Percentiles rank a stretch among this genome's conserved stretches.
Conservation (phyloP, 1,140 invertebrate genomes). For the Heliothis subflexa region DNA sequence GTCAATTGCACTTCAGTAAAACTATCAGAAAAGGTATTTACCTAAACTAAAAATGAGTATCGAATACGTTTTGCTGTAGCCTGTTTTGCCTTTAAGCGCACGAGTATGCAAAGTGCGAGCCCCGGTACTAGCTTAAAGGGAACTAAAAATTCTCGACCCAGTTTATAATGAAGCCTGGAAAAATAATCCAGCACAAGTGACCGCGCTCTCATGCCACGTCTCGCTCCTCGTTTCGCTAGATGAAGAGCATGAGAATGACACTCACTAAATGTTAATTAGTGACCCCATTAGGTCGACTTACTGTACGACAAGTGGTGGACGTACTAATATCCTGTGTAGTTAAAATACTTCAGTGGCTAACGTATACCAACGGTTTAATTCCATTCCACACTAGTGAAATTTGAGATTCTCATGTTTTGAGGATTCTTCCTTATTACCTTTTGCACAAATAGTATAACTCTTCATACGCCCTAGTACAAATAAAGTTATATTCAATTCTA, state of each 20-base stretch:
- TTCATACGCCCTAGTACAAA: too few relatives aligned
- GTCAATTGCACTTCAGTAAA: too few relatives aligned
- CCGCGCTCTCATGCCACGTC: constrained; percentile 37
- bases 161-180: constrained; percentile 65
- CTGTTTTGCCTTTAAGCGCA: not conserved
- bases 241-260: constrained; percentile 32
- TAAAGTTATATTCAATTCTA: too few relatives aligned
- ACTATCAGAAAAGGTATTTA: too few relatives aligned
- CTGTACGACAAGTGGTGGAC: constrained; percentile 5
- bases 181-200: constrained; percentile 48
- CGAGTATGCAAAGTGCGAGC: constrained; percentile 14
- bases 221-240: constrained; percentile 25
- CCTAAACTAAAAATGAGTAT: too few relatives aligned
- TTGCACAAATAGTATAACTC: too few relatives aligned
- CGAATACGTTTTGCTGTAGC: too few relatives aligned
- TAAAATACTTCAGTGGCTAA: constrained; percentile 8
- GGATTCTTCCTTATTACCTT: not conserved
- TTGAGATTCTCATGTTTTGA: not conserved
- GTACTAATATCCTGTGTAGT: constrained; percentile 19
- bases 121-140: constrained; percentile 32
- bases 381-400: too few relatives aligned
- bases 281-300: constrained; percentile 42
- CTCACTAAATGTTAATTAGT: constrained; percentile 50
- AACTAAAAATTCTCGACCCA: constrained; percentile 65
- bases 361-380: not conserved